These are phyloP conservation scores for Timandra comae DNA, from an alignment of 2,888 invertebrate species.

Conservation along the genomic window DNA sequence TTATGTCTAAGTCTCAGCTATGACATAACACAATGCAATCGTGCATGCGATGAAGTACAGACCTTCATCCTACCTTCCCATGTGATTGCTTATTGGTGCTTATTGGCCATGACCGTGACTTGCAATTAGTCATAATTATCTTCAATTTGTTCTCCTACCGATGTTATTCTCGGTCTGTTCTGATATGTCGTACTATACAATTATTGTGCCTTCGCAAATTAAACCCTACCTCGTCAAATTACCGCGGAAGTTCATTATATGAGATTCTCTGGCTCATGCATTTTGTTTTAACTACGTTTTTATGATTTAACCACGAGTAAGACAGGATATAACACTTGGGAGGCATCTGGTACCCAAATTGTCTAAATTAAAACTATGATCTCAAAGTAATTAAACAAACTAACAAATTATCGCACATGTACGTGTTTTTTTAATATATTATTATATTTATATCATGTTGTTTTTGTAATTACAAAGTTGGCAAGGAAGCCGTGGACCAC, in stretches of 20 bases:
- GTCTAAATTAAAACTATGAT: conserved; percentile 51
- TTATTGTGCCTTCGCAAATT: conserved; percentile 59
- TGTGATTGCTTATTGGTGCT: conserved; percentile 71
- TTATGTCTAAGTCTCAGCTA: too few species aligned
- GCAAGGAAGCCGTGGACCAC: conserved; percentile 61
- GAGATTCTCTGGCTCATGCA: conserved; percentile 19
- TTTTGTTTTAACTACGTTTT: conserved; percentile 11
- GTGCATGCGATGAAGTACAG: conserved; percentile 25
- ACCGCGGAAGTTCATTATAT: conserved; percentile 38
- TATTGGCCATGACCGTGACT: conserved; percentile 75
- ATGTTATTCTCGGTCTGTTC: conserved; percentile 60
- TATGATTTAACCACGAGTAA: not conserved
- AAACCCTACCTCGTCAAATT: conserved; percentile 41
- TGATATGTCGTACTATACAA: conserved; percentile 50
- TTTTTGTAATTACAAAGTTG: conserved; percentile 71
- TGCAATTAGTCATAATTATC: conserved; percentile 72
- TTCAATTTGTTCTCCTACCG: conserved; percentile 67
- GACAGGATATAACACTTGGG: conserved; percentile 25
- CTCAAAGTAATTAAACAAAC: conserved; percentile 43
- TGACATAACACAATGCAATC: conserved; percentile 20
- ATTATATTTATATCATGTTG: conserved; percentile 41
- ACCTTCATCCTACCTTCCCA: conserved; percentile 58
- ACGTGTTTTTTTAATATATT: conserved; percentile 36
- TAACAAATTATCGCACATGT: conserved; percentile 45
- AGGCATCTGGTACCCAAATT: conserved; percentile 35